Base-by-base conservation (phyloP, 1,140 invertebrate genomes). In the Zaprionus ghesquierei region DNA sequence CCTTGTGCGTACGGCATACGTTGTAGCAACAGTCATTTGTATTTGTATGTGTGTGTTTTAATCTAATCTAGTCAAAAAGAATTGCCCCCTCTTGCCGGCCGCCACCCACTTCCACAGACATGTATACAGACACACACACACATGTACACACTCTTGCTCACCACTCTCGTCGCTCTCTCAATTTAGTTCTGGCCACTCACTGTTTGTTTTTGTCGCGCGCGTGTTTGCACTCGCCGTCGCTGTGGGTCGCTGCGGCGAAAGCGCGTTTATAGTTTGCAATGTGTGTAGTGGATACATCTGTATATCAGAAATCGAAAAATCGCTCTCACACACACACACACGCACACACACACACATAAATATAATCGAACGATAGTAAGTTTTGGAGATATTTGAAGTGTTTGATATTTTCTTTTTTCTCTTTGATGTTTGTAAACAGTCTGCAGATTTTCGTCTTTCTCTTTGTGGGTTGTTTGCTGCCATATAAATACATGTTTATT, bases 191-290 rank as follows among this genome's bases (percentile, higher is more conserved):
- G n/a, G 22, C 33, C 63, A 60, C 35, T 55, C 38, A 53, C 8
- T 79, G 79, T 86, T 86, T 89, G 72, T 82, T 89, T 86, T 79
- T 77, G 73, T 82, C 75, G 82, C 68, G 82, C 82, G 82, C 84
- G 82, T 86, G 82, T 86, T 86, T 82, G 75, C 53, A 68, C 71
- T 86, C 63, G 68, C 58, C 56, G 66, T 56, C 63, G 69, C 29
- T 75, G 59, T n/a, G 33, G 58, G 72, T 64, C 61, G 64, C 66
- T 69, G 58, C 69, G 68, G 79, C 82, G 81, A 84, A 84, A 84
- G 81, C 76, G 69, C 71, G 59, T 70, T 77, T 66, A 69, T 81
- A 68, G 69, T 69, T 70, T 60, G 71, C 64, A 69, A 29, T 59
- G 22, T 59, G 12, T 59, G 63, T 69, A 62, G 31, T 3, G 12